Evolutionary conservation across 2,797 vertebrate genomes (phyloP).

Genomic region (Etheostoma perlongum): DNA sequence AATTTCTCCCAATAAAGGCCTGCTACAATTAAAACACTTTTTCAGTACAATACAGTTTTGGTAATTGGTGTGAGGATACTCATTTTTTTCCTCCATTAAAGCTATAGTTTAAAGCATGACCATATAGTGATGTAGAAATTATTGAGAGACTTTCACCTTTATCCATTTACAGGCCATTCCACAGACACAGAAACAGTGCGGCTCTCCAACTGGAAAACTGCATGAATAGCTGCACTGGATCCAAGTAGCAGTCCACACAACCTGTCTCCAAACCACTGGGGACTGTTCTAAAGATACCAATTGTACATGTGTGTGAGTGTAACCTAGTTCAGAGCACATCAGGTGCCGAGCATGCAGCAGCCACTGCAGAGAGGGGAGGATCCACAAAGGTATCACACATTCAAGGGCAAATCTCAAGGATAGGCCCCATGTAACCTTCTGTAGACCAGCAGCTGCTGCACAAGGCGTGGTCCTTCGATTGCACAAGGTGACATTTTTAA

Average conservation of each 20-base stretch:
- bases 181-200: constrained; percentile 6
- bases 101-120: no score
- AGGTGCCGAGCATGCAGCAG: constrained; percentile 75
- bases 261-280: constrained; percentile 34
- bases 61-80: background rate
- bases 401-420: constrained; percentile 80
- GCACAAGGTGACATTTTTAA: background rate
- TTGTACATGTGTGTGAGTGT: constrained; percentile 39
- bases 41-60: background rate
- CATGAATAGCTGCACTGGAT: constrained; percentile 30
- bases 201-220: constrained; percentile 25
- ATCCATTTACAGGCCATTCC: background rate
- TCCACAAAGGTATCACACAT: constrained; percentile 52
- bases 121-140: background rate
- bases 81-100: background rate
- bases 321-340: constrained; percentile 77
- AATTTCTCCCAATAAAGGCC: background rate
- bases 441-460: constrained; percentile 47
- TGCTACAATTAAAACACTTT: background rate
- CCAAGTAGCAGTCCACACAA: constrained; percentile 39
- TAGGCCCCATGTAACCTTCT: constrained; percentile 45
- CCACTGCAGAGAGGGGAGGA: constrained; percentile 83
- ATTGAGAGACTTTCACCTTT: background rate
- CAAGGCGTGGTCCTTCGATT: no score
- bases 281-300: constrained; percentile 69